Percentiles rank a stretch among this genome's conserved stretches.
phyloP scores from a whole-genome alignment of 2,888 invertebrate genomes.

The Cephus runcator region DNA sequence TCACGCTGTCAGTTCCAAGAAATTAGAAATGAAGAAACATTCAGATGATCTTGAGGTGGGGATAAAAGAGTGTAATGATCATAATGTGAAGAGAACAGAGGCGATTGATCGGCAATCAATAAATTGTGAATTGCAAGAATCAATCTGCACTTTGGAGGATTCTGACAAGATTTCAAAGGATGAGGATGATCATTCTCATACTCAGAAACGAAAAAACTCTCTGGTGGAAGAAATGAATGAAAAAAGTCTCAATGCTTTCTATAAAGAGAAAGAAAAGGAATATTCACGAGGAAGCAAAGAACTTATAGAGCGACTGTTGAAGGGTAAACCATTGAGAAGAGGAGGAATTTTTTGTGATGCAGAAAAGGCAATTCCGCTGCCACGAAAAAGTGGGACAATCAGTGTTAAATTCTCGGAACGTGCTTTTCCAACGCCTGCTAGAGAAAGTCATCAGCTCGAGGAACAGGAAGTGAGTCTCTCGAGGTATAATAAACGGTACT shows the following conservation, averaged over 20 bases:
- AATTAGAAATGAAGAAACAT: not conserved
- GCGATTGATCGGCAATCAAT: not conserved
- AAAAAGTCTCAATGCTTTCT: slow-evolving; percentile 22
- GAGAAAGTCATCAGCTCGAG: slow-evolving; percentile 77
- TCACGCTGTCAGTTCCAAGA: not conserved
- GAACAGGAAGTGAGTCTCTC: slow-evolving; percentile 73
- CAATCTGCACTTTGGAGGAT: slow-evolving; percentile 28
- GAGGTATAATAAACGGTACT: not conserved
- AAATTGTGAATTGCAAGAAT: slow-evolving; percentile 9
- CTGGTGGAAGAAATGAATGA: slow-evolving; percentile 16
- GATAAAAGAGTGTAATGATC: not conserved
- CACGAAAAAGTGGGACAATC: slow-evolving; percentile 71
- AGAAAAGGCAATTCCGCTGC: slow-evolving; percentile 68
- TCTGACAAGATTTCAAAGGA: slow-evolving; percentile 28
- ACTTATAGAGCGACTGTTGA: slow-evolving; percentile 40
- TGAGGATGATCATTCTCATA: not conserved
- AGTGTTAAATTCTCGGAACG: slow-evolving; percentile 79
- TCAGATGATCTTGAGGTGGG: not conserved
- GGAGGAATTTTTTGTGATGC: slow-evolving; percentile 55
- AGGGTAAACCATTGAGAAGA: slow-evolving; percentile 44
- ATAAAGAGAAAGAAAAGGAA: slow-evolving; percentile 20
- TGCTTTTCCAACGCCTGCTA: slow-evolving; percentile 82
- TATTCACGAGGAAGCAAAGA: slow-evolving; percentile 21
- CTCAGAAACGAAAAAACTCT: not conserved
- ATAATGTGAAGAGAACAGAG: not conserved